phyloP scores from a whole-genome alignment of 92 coral and sea anemone species.

The Scolanthus callimorphus region DNA sequence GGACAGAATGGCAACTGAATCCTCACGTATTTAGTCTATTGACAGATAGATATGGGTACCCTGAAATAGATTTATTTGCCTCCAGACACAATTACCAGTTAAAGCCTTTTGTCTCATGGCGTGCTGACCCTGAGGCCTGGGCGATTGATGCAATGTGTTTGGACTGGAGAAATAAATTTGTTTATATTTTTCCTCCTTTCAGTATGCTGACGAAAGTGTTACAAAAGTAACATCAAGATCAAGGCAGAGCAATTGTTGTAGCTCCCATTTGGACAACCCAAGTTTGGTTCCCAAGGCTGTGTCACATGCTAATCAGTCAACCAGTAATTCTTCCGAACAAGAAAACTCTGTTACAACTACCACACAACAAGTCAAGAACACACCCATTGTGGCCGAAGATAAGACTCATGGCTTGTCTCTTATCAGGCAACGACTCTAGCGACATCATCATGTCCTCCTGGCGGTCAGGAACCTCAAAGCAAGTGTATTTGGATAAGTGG shows the following conservation, averaged over 20 bases:
- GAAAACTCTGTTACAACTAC: too few relatives aligned
- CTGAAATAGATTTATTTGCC: slow-evolving; percentile 17
- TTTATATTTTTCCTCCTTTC: slow-evolving; percentile 15
- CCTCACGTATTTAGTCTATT: too few relatives aligned
- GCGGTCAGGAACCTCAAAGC: slow-evolving; percentile 16
- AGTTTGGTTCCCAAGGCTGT: slow-evolving; percentile 11
- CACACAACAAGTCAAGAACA: too few relatives aligned
- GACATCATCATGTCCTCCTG: slow-evolving; percentile 14
- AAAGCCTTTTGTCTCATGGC: too few relatives aligned
- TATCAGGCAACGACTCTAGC: slow-evolving; percentile 14
- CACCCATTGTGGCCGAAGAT: too few relatives aligned
- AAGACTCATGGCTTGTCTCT: too few relatives aligned
- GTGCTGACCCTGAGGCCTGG: slow-evolving; percentile 14
- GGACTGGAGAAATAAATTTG: slow-evolving; percentile 11
- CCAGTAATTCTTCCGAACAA: too few relatives aligned
- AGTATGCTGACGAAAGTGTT: too few relatives aligned
- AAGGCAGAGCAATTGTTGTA: slow-evolving; percentile 1
- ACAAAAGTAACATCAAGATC: slow-evolving; percentile 2
- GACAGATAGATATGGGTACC: too few relatives aligned
- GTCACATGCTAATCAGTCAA: too few relatives aligned
- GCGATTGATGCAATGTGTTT: too few relatives aligned
- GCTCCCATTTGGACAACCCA: slow-evolving; percentile 17
- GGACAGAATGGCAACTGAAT: slow-evolving; percentile 23
- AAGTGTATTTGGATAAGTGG: slow-evolving; percentile 24
- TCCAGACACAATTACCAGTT: too few relatives aligned